Evolutionary conservation across 1,140 invertebrate species (phyloP).

Genomic region (Drosophila sulfurigaster): DNA sequence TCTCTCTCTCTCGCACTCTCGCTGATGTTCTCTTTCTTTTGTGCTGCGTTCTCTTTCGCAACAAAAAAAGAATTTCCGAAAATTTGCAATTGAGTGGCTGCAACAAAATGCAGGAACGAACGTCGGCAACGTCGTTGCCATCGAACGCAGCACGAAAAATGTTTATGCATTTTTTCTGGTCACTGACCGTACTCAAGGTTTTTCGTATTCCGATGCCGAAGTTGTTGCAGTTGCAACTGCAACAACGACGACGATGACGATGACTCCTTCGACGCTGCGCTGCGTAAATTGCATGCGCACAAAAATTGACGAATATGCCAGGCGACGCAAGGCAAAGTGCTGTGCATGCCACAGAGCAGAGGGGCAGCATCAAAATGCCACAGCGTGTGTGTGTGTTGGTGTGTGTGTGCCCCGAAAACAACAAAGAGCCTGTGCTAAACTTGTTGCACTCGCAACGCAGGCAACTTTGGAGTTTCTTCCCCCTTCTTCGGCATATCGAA

Average conservation of each 20-base stretch:
- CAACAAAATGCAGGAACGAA: conserved; percentile 23
- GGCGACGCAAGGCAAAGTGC: conserved; percentile 55
- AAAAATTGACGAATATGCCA: conserved; percentile 82
- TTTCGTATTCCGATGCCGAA: conserved; percentile 66
- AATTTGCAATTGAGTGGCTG: conserved; percentile 80
- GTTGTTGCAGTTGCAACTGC: conserved; percentile 2
- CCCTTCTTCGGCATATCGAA: conserved; percentile 52
- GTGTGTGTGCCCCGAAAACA: conserved; percentile 50
- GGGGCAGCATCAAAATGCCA: conserved; percentile 60
- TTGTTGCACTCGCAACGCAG: conserved; percentile 63
- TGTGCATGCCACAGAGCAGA: conserved; percentile 16
- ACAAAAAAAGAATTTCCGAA: conserved; percentile 71
- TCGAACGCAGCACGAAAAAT: conserved; percentile 70
- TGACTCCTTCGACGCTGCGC: conserved; percentile 68
- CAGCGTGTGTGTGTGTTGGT: conserved; percentile 13
- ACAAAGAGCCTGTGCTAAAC: conserved; percentile 63
- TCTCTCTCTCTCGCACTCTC: background rate
- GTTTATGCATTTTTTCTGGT: conserved; percentile 83
- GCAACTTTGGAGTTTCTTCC: conserved; percentile 37
- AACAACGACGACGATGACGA: background rate
- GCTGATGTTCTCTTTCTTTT: too few relatives aligned
- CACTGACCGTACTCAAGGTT: conserved; percentile 83
- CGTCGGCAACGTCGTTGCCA: conserved; percentile 25
- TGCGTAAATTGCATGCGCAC: conserved; percentile 82
- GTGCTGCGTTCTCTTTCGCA: conserved; percentile 12